phyloP scores from a whole-genome alignment of 2,797 vertebrate genomes.

The Lepus townsendii region DNA sequence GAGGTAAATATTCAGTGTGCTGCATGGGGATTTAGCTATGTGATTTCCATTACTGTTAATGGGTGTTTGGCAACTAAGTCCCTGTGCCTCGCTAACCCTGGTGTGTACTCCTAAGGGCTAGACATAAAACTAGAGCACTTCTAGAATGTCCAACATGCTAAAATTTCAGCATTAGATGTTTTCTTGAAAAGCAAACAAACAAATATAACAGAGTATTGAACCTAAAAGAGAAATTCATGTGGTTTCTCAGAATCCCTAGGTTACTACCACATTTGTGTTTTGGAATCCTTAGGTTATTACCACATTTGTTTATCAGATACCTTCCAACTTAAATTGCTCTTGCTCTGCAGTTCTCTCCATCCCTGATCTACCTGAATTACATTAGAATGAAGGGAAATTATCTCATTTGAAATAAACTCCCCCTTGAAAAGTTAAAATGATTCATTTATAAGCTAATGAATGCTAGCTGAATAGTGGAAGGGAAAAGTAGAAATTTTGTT shows the following conservation, averaged over 20 bases:
- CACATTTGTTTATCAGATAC: background rate
- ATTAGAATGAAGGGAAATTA: background rate
- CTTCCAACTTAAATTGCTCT: background rate
- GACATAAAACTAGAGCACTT: background rate
- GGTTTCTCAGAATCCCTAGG: background rate
- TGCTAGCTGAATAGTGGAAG: background rate
- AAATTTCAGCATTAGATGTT: background rate
- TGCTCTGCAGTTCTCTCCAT: background rate
- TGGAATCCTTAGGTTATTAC: background rate
- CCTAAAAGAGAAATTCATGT: background rate
- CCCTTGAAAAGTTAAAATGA: constrained; percentile 23
- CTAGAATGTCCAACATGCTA: background rate
- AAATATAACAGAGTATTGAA: background rate
- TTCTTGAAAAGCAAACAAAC: constrained; percentile 52
- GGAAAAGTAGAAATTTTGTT: background rate
- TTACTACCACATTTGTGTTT: background rate
- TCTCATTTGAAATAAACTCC: background rate
- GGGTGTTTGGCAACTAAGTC: constrained; percentile 69
- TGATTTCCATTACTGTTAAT: constrained; percentile 69
- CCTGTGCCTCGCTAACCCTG: constrained; percentile 51
- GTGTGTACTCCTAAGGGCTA: constrained; percentile 54
- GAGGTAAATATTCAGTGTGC: constrained; percentile 77
- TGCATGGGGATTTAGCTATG: constrained; percentile 47
- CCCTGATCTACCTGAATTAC: background rate
- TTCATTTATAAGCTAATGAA: constrained; percentile 5